Conservation (phyloP, 2,888 invertebrate species). For the Aspidiotus rigidus region DNA sequence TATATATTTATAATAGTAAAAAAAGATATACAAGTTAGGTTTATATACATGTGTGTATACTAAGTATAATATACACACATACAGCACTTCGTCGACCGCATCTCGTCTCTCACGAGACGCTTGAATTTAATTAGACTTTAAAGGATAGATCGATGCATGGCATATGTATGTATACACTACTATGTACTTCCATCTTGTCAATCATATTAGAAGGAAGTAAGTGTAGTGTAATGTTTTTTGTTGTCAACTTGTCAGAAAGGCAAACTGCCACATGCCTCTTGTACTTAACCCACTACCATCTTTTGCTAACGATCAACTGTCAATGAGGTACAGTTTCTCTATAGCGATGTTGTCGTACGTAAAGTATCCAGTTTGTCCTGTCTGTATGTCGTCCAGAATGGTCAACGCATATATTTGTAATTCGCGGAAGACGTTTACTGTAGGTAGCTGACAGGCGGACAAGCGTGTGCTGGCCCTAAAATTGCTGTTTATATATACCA, state of each 20-base stretch:
- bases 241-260: slow-evolving; percentile 27
- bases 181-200: neutral
- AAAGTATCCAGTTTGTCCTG: too few relatives aligned
- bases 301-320: slow-evolving; percentile 28
- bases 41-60: too few relatives aligned
- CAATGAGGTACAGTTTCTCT: slow-evolving; percentile 7
- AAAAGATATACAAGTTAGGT: slow-evolving; percentile 6
- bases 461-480: too few relatives aligned
- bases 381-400: too few relatives aligned
- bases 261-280: slow-evolving; percentile 10
- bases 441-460: too few relatives aligned
- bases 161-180: too few relatives aligned
- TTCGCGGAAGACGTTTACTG: too few relatives aligned
- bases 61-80: too few relatives aligned
- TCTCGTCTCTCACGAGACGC: neutral
- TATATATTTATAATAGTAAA: slow-evolving; percentile 9
- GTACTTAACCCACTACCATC: slow-evolving; percentile 13
- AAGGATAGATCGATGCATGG: slow-evolving; percentile 6
- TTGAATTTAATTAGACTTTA: slow-evolving; percentile 32
- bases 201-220: slow-evolving; percentile 5
- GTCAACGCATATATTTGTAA: too few relatives aligned
- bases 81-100: neutral
- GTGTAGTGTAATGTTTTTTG: slow-evolving; percentile 26
- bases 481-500: too few relatives aligned
- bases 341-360: too few relatives aligned